phyloP scores from a whole-genome alignment of 30 jellyfish, hydroid and myxozoan genomes.

The Chrysaora quinquecirrha region DNA sequence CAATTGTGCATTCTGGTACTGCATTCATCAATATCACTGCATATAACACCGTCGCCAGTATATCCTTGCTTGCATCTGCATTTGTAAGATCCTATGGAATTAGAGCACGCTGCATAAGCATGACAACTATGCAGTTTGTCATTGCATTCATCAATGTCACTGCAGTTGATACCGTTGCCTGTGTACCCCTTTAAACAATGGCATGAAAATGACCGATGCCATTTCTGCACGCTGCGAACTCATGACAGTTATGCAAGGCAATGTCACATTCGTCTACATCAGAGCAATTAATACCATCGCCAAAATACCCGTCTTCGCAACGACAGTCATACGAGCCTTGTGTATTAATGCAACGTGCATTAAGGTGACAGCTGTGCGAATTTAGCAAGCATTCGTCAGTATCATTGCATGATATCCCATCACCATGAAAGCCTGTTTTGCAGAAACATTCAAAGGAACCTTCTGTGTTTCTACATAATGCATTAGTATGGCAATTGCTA shows the following conservation, averaged over 20 bases:
- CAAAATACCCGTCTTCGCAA: conserved; percentile 51
- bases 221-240: conserved; percentile 22
- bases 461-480: conserved; percentile 38
- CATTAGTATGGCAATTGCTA: conserved; percentile 49
- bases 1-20: neutral
- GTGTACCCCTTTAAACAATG: neutral
- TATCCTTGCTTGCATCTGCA: conserved; percentile 16
- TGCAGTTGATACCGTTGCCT: conserved; percentile 26
- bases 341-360: conserved; percentile 45
- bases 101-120: conserved; percentile 16
- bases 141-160: conserved; percentile 35
- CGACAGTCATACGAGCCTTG: conserved; percentile 44
- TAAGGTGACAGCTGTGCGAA: conserved; percentile 5
- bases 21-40: conserved; percentile 42
- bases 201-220: conserved; percentile 20
- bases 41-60: conserved; percentile 34
- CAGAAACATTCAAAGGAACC: conserved; percentile 69
- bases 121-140: neutral
- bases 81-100: conserved; percentile 23
- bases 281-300: conserved; percentile 30
- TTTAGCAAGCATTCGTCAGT: conserved; percentile 34
- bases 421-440: conserved; percentile 55
- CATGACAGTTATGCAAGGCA: conserved; percentile 13
- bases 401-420: conserved; percentile 36
- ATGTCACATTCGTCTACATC: conserved; percentile 35